Evolutionary conservation across 2,797 vertebrate species (phyloP).

Genomic region (Heteromormyrus szaboi): DNA sequence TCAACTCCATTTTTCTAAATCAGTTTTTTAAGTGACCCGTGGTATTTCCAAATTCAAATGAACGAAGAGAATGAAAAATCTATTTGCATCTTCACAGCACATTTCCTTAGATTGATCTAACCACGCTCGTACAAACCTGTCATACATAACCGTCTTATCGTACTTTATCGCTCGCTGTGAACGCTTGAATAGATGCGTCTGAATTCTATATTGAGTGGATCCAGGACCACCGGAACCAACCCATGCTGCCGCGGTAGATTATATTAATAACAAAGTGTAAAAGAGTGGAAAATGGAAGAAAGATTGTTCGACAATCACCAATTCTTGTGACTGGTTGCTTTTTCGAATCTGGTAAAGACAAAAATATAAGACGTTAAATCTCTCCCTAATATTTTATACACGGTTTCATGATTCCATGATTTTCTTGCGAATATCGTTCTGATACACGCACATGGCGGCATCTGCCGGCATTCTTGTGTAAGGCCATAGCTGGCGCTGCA

Average conservation of each 20-base stretch:
- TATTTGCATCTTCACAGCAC: background rate
- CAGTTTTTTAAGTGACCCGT: background rate
- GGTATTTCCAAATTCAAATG: background rate
- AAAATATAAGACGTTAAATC: background rate
- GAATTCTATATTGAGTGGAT: background rate
- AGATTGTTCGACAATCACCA: background rate
- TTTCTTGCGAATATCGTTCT: background rate
- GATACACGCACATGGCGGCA: background rate
- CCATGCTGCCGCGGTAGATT: background rate
- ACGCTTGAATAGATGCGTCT: background rate
- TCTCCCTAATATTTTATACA: background rate
- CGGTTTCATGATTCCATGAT: background rate
- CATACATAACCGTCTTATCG: background rate
- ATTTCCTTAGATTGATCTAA: background rate
- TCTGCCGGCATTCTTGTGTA: background rate
- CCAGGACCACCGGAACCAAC: background rate
- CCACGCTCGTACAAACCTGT: background rate
- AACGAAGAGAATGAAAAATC: background rate
- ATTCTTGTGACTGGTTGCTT: background rate
- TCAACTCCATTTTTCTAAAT: background rate
- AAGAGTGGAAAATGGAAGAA: background rate
- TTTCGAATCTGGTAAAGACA: background rate
- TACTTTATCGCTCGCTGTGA: background rate
- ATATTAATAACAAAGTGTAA: background rate
- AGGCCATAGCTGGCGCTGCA: background rate